Evolutionary conservation across 2,888 invertebrate genomes (phyloP), one percentile per base, ranked within the genome.

Genomic region (Ecliptopera silaceata): DNA sequence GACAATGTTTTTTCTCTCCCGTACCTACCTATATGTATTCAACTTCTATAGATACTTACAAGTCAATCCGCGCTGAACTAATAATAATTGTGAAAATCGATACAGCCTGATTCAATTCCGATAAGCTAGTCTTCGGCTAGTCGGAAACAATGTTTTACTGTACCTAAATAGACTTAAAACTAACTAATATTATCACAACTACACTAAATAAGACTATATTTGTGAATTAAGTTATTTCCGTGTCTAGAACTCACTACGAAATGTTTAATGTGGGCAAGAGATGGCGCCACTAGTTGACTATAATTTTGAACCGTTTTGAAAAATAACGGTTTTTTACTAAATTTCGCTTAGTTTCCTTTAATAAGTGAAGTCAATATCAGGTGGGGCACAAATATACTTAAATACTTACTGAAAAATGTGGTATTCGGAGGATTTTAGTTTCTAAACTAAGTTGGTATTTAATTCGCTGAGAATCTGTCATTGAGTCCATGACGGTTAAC

Each of bases 181-280:
- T 41, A 22, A 20, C 20, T 41, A 41, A 12, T 22, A 41, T 41
- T 41, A 41, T 8, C 41, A 20, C 20, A 20, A 20, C 41, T 41
- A 20, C 20, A 12, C 41, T 41, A 41, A 41, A 12, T 41, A 41
- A 20, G 20, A 41, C 18, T 41, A 41, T 41, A 36, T 41, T 41
- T 41, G 41, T 41, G 41, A 41, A 41, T 41, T 41, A 36, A 36
- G 3, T 36, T 36, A 36, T 1, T 32, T 32, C 12, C 15, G 34
- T 36, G 15, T 36, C 15, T 36, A 36, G 15, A 36, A 36, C 36
- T 36, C 15, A 4, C 13, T 36, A 4, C 2, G 10, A 36, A 36
- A 15, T 5, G 13, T 10, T 36, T 36, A 15, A 2, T 36, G 36
- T 36, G 36, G 15, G 15, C 36, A 36, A 36, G 15, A 36, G 15